A percentile compares a stretch with the other conserved stretches of the same genome.
These are phyloP conservation scores for Bubalus kerabau DNA, from an alignment of 2,113 vertebrate species.

Conservation along the genomic window DNA sequence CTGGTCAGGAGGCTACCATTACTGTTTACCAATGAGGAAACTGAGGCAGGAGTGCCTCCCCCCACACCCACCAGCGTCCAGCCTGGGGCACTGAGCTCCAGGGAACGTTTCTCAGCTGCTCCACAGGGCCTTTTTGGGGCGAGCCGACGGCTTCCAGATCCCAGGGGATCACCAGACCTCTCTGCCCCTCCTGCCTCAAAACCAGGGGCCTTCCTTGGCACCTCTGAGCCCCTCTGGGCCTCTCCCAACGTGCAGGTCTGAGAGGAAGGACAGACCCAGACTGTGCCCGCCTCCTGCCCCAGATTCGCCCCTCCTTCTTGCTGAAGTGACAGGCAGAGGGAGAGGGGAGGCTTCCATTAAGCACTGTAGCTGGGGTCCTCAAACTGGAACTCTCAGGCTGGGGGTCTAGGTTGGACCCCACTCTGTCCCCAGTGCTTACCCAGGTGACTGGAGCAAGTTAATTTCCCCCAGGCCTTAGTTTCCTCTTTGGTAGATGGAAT, in stretches of 20 bases:
- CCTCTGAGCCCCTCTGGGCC: too few species aligned
- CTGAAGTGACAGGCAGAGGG: not conserved
- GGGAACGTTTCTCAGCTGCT: not conserved
- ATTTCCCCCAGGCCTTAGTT: not conserved
- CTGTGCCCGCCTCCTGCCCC: not conserved
- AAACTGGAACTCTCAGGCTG: not conserved
- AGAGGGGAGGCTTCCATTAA: not conserved
- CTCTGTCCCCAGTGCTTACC: not conserved
- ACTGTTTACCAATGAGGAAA: not conserved
- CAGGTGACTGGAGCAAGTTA: not conserved
- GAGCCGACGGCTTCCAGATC: not conserved
- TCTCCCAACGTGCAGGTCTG: not conserved
- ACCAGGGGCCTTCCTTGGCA: not conserved
- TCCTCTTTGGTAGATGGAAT: not conserved
- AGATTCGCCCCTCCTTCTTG: not conserved
- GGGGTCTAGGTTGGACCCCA: not conserved
- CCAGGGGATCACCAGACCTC: not conserved
- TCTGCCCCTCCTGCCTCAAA: not conserved
- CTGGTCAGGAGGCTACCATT: not conserved
- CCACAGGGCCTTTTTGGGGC: not conserved
- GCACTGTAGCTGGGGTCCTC: not conserved
- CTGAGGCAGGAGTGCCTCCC: not conserved
- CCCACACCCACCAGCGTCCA: not conserved
- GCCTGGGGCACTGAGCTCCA: not conserved
- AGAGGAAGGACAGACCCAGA: not conserved